Evolutionary conservation across 2,888 invertebrate species (phyloP).

Genomic region (Agrochola macilenta): DNA sequence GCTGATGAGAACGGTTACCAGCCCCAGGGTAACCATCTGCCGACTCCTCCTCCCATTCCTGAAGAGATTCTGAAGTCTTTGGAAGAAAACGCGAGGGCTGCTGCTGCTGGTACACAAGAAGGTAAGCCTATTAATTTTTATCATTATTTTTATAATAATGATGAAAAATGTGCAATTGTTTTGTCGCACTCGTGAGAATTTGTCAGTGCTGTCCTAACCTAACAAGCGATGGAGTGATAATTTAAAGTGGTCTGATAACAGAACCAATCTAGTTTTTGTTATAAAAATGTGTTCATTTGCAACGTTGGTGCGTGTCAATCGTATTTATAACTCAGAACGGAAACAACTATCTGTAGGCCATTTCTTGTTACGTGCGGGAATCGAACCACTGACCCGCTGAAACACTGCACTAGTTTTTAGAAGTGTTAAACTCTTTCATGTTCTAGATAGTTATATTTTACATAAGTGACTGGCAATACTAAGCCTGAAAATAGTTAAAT

Average conservation of each 20-base stretch:
- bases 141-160: slow-evolving; percentile 8
- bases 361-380: slow-evolving; percentile 32
- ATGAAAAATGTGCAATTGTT: slow-evolving; percentile 19
- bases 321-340: slow-evolving; percentile 30
- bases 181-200: slow-evolving; percentile 33
- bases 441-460: slow-evolving; percentile 16
- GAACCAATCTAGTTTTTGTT: slow-evolving; percentile 32
- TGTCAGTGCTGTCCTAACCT: slow-evolving; percentile 29
- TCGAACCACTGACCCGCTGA: slow-evolving; percentile 40
- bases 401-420: slow-evolving; percentile 36
- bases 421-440: not conserved
- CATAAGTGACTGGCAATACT: not conserved
- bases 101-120: slow-evolving; percentile 87
- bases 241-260: slow-evolving; percentile 25
- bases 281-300: slow-evolving; percentile 7
- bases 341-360: slow-evolving; percentile 7
- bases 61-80: slow-evolving; percentile 86
- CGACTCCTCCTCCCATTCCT: slow-evolving; percentile 87
- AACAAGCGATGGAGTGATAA: slow-evolving; percentile 49
- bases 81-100: slow-evolving; percentile 85
- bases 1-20: slow-evolving; percentile 87
- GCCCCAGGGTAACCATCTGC: slow-evolving; percentile 85
- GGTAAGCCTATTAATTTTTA: slow-evolving; percentile 70
- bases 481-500: not conserved
- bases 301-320: slow-evolving; percentile 33